These are phyloP conservation scores for Tenthredo amoena DNA, from an alignment of 2,888 invertebrate genomes.

Conservation along the genomic window DNA sequence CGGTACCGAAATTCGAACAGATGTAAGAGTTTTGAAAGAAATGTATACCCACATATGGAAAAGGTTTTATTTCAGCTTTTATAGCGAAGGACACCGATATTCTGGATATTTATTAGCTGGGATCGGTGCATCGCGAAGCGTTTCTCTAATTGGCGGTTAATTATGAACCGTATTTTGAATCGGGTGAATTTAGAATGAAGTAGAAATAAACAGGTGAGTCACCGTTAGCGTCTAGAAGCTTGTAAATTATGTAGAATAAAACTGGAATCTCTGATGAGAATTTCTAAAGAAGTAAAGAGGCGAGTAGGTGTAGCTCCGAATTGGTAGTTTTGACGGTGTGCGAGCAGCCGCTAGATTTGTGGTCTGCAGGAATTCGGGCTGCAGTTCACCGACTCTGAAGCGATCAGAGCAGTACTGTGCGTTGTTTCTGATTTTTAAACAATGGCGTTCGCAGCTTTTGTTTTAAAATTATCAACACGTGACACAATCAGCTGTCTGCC, in stretches of 20 bases:
- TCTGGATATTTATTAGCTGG: background rate
- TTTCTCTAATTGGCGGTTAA: slow-evolving; percentile 25
- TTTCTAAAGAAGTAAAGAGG: background rate
- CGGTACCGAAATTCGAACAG: background rate
- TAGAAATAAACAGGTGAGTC: background rate
- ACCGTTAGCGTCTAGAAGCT: background rate
- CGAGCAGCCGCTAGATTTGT: background rate
- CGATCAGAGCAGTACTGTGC: background rate
- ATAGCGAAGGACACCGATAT: background rate
- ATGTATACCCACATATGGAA: background rate
- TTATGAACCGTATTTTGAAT: background rate
- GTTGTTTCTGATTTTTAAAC: slow-evolving; percentile 72
- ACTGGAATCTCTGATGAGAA: background rate
- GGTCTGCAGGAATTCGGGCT: slow-evolving; percentile 13
- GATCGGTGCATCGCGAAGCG: background rate
- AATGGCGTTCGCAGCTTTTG: slow-evolving; percentile 71
- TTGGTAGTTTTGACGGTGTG: background rate
- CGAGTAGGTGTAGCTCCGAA: background rate
- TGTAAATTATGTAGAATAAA: background rate
- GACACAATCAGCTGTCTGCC: slow-evolving; percentile 72
- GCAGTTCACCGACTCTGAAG: slow-evolving; percentile 23
- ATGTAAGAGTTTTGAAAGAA: background rate
- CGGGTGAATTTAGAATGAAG: background rate
- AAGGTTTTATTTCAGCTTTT: background rate
- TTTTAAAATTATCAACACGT: slow-evolving; percentile 77